Base-by-base conservation (phyloP, 2,888 invertebrate species). In the Papilio demoleus region DNA sequence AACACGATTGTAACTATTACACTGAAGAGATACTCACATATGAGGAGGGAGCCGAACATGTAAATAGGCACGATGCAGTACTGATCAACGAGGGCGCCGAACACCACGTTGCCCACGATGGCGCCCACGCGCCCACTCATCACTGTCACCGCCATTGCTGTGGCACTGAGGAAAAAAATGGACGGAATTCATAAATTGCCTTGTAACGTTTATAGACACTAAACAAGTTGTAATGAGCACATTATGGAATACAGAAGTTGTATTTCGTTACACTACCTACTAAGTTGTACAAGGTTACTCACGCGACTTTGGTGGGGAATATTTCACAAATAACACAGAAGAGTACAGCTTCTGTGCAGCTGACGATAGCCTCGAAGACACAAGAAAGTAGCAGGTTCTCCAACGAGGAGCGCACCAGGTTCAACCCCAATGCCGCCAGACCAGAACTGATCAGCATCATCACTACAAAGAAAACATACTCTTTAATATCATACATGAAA, bases 271-370 rank as follows among this genome's bases (percentile, higher is more conserved):
- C n/a, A n/a, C n/a, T n/a, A n/a, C n/a, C n/a, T n/a, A n/a, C n/a
- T n/a, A 31, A 31, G 31, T 31, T 31, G 6, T 38, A 12, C 4
- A 9, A 12, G 2, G 2, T 12, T 36, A 88, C 91, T 90, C 71
- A 93, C 93, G 92, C 93, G 27, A 93, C 88, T 88, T 93, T 92
- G 11, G 93, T 93, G 6, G 93, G 93, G 79, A 94, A 94, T 75
- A 94, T 90, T 79, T 94, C 94, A 73, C 94, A 94, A 63, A 94
- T 93, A 68, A 94, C 93, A 74, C 94, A 94, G 81, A 94, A 94
- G 5, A 94, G 86, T 34, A 94, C 94, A 0, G 94, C 93, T 78
- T 94, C 94, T 0, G 94, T 93, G 81, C 94, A 93, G 81, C 94
- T 93, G 76, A 94, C 93, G 75, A 94, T 88, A 65, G 94, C 93